phyloP scores from a whole-genome alignment of 2,113 vertebrate genomes.

The Naja naja region DNA sequence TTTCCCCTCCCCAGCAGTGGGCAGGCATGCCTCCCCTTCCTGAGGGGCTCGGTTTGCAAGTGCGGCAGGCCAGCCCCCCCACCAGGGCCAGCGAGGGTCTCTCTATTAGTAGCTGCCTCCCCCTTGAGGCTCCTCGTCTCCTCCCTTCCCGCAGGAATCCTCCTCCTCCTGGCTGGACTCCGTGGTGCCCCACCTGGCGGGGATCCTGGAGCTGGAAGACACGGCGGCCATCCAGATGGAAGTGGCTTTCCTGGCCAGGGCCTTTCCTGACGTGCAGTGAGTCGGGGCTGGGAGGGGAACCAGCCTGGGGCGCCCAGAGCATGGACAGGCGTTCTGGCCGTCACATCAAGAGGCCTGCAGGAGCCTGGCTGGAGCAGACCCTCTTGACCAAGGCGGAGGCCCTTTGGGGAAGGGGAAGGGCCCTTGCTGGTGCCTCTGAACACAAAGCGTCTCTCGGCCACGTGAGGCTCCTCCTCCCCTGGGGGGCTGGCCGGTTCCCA shows the following conservation, averaged over 20 bases:
- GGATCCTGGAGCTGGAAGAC: slow-evolving; percentile 88
- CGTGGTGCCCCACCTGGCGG: slow-evolving; percentile 80
- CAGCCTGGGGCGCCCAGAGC: not conserved
- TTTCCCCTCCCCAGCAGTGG: not conserved
- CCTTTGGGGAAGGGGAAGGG: not conserved
- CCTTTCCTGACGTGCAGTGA: slow-evolving; percentile 90
- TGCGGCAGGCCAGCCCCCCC: not conserved
- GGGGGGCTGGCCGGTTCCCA: not conserved
- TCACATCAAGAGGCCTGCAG: too few relatives aligned
- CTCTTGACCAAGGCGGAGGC: not conserved
- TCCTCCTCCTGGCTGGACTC: slow-evolving; percentile 80
- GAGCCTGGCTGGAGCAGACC: not conserved
- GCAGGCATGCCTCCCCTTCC: not conserved
- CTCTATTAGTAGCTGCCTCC: not conserved
- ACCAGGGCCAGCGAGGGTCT: not conserved
- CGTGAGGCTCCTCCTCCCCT: not conserved
- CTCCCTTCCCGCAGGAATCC: slow-evolving; percentile 73
- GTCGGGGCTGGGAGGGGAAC: not conserved
- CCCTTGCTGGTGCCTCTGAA: not conserved
- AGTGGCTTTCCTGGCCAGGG: slow-evolving; percentile 81
- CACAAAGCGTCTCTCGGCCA: accelerated
- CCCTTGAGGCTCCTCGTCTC: not conserved
- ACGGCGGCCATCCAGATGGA: slow-evolving; percentile 90
- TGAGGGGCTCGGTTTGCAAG: not conserved
- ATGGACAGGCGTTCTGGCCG: too few relatives aligned